Evolutionary conservation across 2,797 vertebrate genomes (phyloP).

Genomic region (Otolemur crassicaudatus): DNA sequence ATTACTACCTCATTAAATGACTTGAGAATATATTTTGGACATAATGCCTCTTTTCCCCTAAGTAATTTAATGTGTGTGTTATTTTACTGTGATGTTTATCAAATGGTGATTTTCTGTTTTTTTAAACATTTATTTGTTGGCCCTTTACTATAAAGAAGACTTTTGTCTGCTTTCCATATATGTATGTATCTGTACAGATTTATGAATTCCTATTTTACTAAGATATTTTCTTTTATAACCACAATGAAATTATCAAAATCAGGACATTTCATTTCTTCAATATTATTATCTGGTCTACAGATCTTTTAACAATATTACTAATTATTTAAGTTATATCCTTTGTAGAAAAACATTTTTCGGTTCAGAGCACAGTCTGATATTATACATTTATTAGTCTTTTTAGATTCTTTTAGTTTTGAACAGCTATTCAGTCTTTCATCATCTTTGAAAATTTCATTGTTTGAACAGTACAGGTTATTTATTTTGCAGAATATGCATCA

Average conservation of each 20-base stretch:
- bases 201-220: slow-evolving; percentile 32
- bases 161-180: slow-evolving; percentile 35
- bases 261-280: background rate
- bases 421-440: background rate
- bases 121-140: slow-evolving; percentile 7
- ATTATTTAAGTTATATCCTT: background rate
- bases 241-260: background rate
- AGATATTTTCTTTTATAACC: background rate
- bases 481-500: background rate
- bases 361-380: background rate
- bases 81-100: slow-evolving; percentile 41
- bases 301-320: background rate
- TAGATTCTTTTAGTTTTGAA: slow-evolving; percentile 6
- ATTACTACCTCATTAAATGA: background rate
- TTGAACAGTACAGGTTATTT: background rate
- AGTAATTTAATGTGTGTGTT: background rate
- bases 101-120: background rate
- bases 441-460: background rate
- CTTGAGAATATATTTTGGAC: background rate
- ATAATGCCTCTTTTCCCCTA: background rate
- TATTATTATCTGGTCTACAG: background rate
- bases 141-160: slow-evolving; percentile 27
- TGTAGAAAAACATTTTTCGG: background rate
- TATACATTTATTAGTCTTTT: background rate
- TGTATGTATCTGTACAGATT: background rate